phyloP scores from a whole-genome alignment of 2,888 invertebrate genomes.

The Drosophila putrida region DNA sequence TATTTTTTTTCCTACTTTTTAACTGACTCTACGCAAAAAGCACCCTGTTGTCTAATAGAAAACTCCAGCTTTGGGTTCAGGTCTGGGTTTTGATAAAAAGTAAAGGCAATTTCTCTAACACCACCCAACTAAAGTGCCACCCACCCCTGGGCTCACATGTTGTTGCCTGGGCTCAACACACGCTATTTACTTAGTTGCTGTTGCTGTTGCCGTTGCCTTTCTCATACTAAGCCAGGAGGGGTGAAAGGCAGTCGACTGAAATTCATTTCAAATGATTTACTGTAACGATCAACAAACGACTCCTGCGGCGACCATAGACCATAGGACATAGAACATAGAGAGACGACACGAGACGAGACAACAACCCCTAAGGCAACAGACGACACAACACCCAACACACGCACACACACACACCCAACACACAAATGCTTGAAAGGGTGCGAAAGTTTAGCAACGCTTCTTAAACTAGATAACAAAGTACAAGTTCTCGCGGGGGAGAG shows the following conservation, averaged over 20 bases:
- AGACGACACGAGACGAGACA: slow-evolving; percentile 5
- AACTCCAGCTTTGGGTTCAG: slow-evolving; percentile 33
- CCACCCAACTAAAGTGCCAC: slow-evolving; percentile 24
- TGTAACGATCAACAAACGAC: slow-evolving; percentile 81
- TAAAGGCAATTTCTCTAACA: slow-evolving; percentile 52
- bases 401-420: too few relatives aligned
- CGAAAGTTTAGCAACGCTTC: slow-evolving; percentile 70
- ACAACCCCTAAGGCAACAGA: slow-evolving; percentile 60
- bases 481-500: slow-evolving; percentile 36
- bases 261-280: slow-evolving; percentile 83
- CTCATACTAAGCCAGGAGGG: slow-evolving; percentile 30
- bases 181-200: slow-evolving; percentile 67
- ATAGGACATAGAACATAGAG: background rate
- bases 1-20: slow-evolving; percentile 37
- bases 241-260: slow-evolving; percentile 65
- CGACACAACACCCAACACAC: slow-evolving; percentile 7
- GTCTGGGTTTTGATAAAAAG: slow-evolving; percentile 37
- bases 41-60: slow-evolving; percentile 79
- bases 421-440: slow-evolving; percentile 68
- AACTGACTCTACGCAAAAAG: slow-evolving; percentile 63
- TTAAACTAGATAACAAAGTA: slow-evolving; percentile 49
- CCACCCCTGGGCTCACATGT: slow-evolving; percentile 63
- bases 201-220: background rate
- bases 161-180: slow-evolving; percentile 51
- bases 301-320: slow-evolving; percentile 62